Percentiles rank a stretch among this genome's conserved stretches.
Conservation (phyloP, 2,113 vertebrate genomes). For the Egretta garzetta region DNA sequence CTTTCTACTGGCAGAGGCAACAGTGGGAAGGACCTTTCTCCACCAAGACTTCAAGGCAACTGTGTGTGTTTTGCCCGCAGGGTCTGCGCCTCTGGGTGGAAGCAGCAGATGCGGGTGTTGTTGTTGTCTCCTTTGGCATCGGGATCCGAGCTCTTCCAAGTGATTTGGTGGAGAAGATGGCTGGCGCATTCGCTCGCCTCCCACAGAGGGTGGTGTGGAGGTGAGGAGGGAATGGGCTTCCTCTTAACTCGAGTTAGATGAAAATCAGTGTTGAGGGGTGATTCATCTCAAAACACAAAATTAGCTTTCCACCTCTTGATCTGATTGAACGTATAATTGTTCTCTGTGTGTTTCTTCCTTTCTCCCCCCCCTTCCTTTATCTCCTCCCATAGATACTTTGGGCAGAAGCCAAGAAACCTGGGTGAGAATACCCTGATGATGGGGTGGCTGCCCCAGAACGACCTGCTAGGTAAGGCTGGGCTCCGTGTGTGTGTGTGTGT, state of each 20-base stretch:
- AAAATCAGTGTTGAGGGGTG: neutral
- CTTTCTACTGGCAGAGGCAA: neutral
- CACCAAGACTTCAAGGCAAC: neutral
- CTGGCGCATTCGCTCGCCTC: slow-evolving; percentile 52
- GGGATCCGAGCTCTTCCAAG: slow-evolving; percentile 56
- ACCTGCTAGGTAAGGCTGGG: slow-evolving; percentile 64
- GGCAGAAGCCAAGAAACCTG: slow-evolving; percentile 61
- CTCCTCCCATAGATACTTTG: slow-evolving; percentile 53
- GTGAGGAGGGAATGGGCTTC: neutral
- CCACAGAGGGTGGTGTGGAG: slow-evolving; percentile 67
- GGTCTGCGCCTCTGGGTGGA: slow-evolving; percentile 68
- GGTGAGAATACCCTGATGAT: slow-evolving; percentile 63
- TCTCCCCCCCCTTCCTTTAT: neutral
- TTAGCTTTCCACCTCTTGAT: neutral
- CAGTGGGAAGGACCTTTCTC: neutral
- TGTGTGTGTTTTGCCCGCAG: slow-evolving; percentile 25
- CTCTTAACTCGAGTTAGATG: neutral
- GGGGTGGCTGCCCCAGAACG: slow-evolving; percentile 67
- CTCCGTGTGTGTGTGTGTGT: neutral
- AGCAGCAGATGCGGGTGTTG: slow-evolving; percentile 50
- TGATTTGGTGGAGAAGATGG: slow-evolving; percentile 60
- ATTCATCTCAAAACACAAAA: neutral
- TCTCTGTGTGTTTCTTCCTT: neutral
- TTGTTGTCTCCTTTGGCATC: slow-evolving; percentile 70
- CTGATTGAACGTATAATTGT: neutral